Base-by-base conservation (phyloP, 2,113 vertebrate genomes). In the Ammodytes marinus region DNA sequence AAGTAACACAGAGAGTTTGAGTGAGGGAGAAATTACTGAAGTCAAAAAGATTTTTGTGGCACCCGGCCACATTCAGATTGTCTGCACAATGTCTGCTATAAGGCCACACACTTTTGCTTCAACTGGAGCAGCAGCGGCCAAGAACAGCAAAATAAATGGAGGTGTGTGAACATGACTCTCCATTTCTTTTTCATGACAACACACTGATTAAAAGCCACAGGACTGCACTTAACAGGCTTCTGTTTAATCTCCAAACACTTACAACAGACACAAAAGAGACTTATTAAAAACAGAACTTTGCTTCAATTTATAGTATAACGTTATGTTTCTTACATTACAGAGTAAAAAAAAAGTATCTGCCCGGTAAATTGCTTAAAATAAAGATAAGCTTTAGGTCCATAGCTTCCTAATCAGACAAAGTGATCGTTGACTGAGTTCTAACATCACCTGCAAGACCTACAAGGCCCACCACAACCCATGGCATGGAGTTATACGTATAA, bases 121-220 rank as follows among this genome's bases (percentile, higher is more conserved):
- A 64, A 64, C 42, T 74, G 50, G 55, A 74, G 66, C 58, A 27
- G 45, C 39, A 64, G 53, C 19, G 1, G 86, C 86, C 77, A 84
- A 84, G 77, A 86, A 74, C 73, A 85, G 85, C 74, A 75, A 80
- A 88, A 80, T 76, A 86, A 84, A 87, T 79, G 78, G 84, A 92
- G 60, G 84, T 84, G 90, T 64, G 90, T 64, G 79, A 88, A 89
- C 77, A 82, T 60, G 63, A 59, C 53, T 81, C 81, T 71, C 64
- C 64, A 49, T 85, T 66, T 87, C 59, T 77, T 85, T 86, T 88
- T 82, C 53, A 66, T 82, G 70, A 84, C 70, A 84, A 81, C 74
- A 86, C 65, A 47, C 39, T 46, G 60, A 77, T 71, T 83, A 79
- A 75, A 76, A 87, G 39, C 11, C 70, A 27, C 73, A 87, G 71